phyloP scores from a whole-genome alignment of 2,888 invertebrate species.

The Panzeria rudis region DNA sequence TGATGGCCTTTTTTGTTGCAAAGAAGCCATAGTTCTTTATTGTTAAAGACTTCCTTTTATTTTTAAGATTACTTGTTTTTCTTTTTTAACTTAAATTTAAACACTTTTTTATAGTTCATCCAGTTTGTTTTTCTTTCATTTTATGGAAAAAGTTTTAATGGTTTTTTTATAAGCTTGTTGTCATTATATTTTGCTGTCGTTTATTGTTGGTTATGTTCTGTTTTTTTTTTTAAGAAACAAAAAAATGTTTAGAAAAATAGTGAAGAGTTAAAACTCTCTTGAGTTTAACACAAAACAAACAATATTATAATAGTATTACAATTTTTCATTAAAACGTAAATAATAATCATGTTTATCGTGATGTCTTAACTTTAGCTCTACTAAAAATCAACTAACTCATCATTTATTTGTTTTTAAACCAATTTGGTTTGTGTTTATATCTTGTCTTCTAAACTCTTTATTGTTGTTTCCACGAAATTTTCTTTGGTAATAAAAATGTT shows the following conservation, averaged over 20 bases:
- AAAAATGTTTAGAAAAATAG: constrained; percentile 12
- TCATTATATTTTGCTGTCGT: constrained; percentile 20
- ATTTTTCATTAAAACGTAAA: constrained; percentile 5
- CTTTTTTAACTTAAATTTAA: not conserved
- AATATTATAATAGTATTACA: constrained; percentile 45
- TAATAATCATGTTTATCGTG: constrained; percentile 25
- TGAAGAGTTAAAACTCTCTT: not conserved
- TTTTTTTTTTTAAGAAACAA: constrained; percentile 39
- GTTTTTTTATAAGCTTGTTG: constrained; percentile 12
- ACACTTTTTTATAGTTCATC: constrained; percentile 26
- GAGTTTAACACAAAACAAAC: constrained; percentile 59
- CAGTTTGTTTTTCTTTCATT: constrained; percentile 14
- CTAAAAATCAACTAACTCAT: constrained; percentile 44
- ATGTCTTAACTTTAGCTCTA: constrained; percentile 55
- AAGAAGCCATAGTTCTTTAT: constrained; percentile 76
- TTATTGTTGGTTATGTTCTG: constrained; percentile 27
- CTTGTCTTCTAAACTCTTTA: constrained; percentile 10
- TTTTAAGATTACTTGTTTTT: constrained; percentile 30
- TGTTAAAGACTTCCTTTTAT: constrained; percentile 61
- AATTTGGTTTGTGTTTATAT: constrained; percentile 25
- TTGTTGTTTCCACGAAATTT: constrained; percentile 58
- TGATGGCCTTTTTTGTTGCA: constrained; percentile 88
- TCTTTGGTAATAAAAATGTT: constrained; percentile 64
- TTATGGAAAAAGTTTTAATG: constrained; percentile 3
- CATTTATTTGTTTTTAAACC: constrained; percentile 14